These are phyloP conservation scores for Dasypolia templi DNA, from an alignment of 2,888 invertebrate species.

Conservation along the genomic window DNA sequence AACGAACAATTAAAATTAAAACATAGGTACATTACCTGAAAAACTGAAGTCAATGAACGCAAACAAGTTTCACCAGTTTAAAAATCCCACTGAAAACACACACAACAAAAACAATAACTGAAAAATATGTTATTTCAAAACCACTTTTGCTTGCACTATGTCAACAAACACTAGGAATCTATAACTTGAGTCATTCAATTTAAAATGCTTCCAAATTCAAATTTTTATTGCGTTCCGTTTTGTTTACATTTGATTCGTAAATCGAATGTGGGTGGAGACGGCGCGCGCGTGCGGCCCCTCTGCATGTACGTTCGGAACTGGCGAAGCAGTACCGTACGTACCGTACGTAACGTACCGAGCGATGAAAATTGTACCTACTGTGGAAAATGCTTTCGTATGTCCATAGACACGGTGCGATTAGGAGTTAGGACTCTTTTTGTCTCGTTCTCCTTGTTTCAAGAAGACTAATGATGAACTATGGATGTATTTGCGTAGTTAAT, in stretches of 20 bases:
- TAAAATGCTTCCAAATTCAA: slow-evolving; percentile 25
- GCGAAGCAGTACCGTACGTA: slow-evolving; percentile 36
- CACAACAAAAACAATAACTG: slow-evolving; percentile 50
- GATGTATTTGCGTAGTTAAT: slow-evolving; percentile 21
- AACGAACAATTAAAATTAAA: neutral
- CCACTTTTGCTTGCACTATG: slow-evolving; percentile 55
- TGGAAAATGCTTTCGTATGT: slow-evolving; percentile 83
- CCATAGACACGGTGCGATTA: slow-evolving; percentile 20
- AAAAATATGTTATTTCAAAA: slow-evolving; percentile 28
- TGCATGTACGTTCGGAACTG: slow-evolving; percentile 72
- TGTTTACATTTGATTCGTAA: slow-evolving; percentile 79
- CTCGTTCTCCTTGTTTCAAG: slow-evolving; percentile 21
- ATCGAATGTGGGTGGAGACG: slow-evolving; percentile 46
- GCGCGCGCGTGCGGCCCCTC: slow-evolving; percentile 67
- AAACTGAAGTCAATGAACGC: slow-evolving; percentile 68
- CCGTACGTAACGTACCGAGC: slow-evolving; percentile 30
- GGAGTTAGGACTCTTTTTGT: slow-evolving; percentile 35
- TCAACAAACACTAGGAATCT: slow-evolving; percentile 26
- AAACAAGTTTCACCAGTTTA: slow-evolving; percentile 65
- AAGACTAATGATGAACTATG: slow-evolving; percentile 15
- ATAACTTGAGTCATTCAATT: slow-evolving; percentile 23
- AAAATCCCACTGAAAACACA: slow-evolving; percentile 67
- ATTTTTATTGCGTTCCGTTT: slow-evolving; percentile 60
- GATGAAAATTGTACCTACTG: slow-evolving; percentile 78
- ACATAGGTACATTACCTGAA: slow-evolving; percentile 71